Percentiles rank a stretch among this genome's conserved stretches.
phyloP scores from a whole-genome alignment of 2,888 invertebrate species.

The Dioctria rufipes region DNA sequence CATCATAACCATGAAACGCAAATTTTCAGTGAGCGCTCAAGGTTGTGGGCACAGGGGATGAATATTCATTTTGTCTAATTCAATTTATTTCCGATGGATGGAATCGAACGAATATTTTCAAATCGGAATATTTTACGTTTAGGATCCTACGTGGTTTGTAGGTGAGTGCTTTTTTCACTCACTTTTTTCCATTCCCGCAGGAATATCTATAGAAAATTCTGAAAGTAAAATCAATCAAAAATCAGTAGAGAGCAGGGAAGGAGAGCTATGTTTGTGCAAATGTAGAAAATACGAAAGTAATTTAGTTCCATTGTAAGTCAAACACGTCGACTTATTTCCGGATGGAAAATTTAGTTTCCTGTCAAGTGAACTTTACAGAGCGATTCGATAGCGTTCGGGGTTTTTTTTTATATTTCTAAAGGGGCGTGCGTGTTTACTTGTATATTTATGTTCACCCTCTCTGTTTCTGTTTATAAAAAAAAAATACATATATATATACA shows the following conservation, averaged over 20 bases:
- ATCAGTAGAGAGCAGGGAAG: conserved; percentile 3
- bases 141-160: not conserved
- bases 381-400: not conserved
- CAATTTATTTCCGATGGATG: conserved; percentile 17
- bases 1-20: not conserved
- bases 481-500: too few species aligned
- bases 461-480: conserved; percentile 15
- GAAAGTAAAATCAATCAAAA: conserved; percentile 7
- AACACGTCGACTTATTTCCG: conserved; percentile 51
- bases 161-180: too few species aligned
- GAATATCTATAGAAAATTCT: too few species aligned
- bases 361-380: conserved; percentile 23
- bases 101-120: conserved; percentile 9
- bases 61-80: conserved; percentile 42
- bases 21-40: not conserved
- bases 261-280: conserved; percentile 35
- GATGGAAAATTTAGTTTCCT: conserved; percentile 41
- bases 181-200: not conserved
- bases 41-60: not conserved
- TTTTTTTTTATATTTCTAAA: conserved; percentile 6
- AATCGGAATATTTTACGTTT: not conserved
- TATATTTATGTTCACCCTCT: not conserved
- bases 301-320: conserved; percentile 45
- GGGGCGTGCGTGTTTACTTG: not conserved
- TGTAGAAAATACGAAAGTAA: conserved; percentile 32